Conservation (phyloP, 35 echinoderm and acorn worm genomes). For the Patiria miniata region DNA sequence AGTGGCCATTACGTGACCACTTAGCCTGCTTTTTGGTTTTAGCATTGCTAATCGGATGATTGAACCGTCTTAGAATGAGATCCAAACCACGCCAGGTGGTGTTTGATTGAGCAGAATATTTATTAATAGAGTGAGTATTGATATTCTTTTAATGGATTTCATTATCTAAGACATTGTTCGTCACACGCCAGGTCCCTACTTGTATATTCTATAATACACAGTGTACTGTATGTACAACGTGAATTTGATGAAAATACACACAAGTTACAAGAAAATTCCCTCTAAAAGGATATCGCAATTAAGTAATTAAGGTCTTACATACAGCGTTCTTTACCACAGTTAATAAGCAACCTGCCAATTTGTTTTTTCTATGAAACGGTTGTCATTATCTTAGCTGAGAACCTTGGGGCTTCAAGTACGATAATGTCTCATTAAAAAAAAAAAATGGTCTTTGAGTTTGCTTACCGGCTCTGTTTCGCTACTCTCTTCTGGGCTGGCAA, state of each 20-base stretch:
- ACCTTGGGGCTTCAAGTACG: not conserved
- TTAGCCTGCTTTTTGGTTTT: no score
- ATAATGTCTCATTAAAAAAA: slow-evolving; percentile 1
- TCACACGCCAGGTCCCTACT: not conserved
- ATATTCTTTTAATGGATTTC: slow-evolving; percentile 21
- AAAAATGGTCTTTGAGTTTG: not conserved
- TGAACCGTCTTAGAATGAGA: not conserved
- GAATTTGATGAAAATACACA: no score
- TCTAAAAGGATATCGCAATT: no score
- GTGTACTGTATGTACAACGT: no score
- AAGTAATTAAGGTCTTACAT: no score
- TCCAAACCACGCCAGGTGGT: slow-evolving; percentile 3
- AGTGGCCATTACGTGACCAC: no score
- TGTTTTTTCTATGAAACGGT: not conserved
- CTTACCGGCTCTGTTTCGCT: not conserved
- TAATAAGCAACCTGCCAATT: not conserved
- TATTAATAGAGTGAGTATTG: slow-evolving; percentile 16
- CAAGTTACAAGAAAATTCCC: no score
- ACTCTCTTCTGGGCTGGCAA: not conserved
- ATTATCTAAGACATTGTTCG: slow-evolving; percentile 16
- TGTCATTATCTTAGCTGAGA: slow-evolving; percentile 1
- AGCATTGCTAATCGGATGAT: no score
- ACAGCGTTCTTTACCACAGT: no score
- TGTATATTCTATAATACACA: no score
- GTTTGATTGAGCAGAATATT: not conserved